Base-by-base conservation (phyloP, 92 coral and sea anemone genomes). In the Porites lobata region DNA sequence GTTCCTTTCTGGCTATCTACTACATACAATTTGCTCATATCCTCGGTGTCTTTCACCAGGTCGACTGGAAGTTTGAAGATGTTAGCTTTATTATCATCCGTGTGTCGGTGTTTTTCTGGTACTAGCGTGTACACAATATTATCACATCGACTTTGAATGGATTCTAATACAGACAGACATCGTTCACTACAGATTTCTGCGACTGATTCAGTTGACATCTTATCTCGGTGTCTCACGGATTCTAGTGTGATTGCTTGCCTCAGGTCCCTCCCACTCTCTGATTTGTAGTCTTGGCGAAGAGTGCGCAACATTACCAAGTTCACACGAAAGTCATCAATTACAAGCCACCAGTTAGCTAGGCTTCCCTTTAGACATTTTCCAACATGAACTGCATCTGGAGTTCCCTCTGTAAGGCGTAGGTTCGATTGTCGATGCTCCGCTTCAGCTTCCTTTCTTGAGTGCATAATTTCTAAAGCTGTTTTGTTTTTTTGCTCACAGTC, bases 341-440 rank as follows among this genome's bases (percentile, higher is more conserved):
- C 79, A 6, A 87, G 22, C 79, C 79, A 78, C 86, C 86, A 87
- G 86, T 87, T 87, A 13, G 90, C 86, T 51, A 87, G 72, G 72
- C 86, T 87, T 79, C 91, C 86, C 79, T 87, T 87, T 6, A 87
- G 80, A 64, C 91, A 87, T 71, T 87, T 87, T 70, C 86, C 91
- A 19, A 67, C 86, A 70, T 87, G 91, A 69, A 87, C 91, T 78
- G 80, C 91, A 79, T 87, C 86, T 87, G 91, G 91, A 79, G 86
- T 87, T 69, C 91, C 79, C 54, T 87, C 91, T 9, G 91, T 87
- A 24, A 87, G 91, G 21, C 81, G 86, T 52, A 87, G 65, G 78
- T 87, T 87, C 58, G 86, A 87, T 51, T 87, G 77, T 7, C 84
- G 80, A 70, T 79, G 20, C 1, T 20, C 58, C 9, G 21, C 61